A percentile compares a stretch with the other conserved stretches of the same genome.
phyloP scores from a whole-genome alignment of 2,797 vertebrate genomes.

The Chelon labrosus region DNA sequence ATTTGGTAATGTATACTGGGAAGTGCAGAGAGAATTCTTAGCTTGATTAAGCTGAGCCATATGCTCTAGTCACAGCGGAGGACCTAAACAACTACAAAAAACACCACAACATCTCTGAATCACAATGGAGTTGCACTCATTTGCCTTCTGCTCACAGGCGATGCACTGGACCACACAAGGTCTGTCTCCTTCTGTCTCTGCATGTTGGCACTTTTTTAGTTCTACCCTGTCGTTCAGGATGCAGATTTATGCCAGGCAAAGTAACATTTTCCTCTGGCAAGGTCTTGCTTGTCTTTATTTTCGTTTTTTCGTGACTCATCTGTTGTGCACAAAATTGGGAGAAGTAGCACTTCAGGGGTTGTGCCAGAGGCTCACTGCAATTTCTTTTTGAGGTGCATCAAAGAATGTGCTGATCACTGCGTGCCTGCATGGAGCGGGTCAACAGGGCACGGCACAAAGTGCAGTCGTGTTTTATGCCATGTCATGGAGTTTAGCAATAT shows the following conservation, averaged over 20 bases:
- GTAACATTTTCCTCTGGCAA: conserved; percentile 30
- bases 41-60: conserved; percentile 78
- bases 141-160: conserved; percentile 70
- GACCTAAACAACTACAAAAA: conserved; percentile 54
- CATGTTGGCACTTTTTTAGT: conserved; percentile 22
- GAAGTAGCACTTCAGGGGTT: not conserved
- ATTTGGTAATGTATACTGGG: conserved; percentile 60
- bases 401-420: conserved; percentile 5
- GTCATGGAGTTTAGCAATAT: not conserved
- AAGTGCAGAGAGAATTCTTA: conserved; percentile 69
- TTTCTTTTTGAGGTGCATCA: conserved; percentile 17
- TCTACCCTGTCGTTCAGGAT: not conserved
- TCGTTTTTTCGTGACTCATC: conserved; percentile 17
- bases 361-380: not conserved
- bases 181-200: conserved; percentile 34
- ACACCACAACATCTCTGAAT: conserved; percentile 68
- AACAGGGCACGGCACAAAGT: conserved; percentile 1
- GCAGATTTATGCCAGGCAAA: conserved; percentile 28
- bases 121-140: conserved; percentile 74
- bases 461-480: not conserved
- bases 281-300: conserved; percentile 7
- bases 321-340: conserved; percentile 9
- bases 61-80: conserved; percentile 68
- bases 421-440: conserved; percentile 3
- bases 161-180: conserved; percentile 55